Evolutionary conservation across 2,797 vertebrate species (phyloP).

Genomic region (Melanogrammus aeglefinus): DNA sequence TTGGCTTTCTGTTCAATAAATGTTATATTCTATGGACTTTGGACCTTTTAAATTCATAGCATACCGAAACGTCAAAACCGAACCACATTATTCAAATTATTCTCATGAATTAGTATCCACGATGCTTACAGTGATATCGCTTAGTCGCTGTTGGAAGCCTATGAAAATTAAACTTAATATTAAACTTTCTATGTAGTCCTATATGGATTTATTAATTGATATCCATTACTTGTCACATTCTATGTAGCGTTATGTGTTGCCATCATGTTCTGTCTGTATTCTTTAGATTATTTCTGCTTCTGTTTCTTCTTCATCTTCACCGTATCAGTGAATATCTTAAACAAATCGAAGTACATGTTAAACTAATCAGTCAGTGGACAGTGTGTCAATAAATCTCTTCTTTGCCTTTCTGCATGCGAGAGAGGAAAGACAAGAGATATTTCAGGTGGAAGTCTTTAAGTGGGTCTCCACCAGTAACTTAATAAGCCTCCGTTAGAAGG

Average conservation of each 20-base stretch:
- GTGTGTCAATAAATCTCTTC: no score
- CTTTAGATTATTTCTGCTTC: not conserved
- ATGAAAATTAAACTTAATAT: no score
- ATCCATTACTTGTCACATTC: not conserved
- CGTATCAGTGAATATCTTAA: not conserved
- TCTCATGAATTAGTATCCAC: no score
- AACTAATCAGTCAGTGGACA: not conserved
- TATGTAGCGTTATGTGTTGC: not conserved
- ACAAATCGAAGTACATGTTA: not conserved
- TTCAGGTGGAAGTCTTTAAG: not conserved
- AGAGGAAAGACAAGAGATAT: not conserved
- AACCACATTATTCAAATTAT: no score
- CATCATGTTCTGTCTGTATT: not conserved
- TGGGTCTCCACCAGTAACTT: not conserved
- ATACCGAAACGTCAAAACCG: no score
- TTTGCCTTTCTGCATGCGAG: not conserved
- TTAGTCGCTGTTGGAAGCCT: no score
- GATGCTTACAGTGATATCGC: not conserved
- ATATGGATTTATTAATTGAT: not conserved
- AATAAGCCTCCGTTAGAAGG: not conserved
- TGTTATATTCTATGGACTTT: no score
- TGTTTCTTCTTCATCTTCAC: not conserved
- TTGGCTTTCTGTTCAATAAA: no score
- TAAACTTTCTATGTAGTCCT: not conserved
- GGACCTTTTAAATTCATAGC: not conserved